Conservation (phyloP, 2,888 invertebrate genomes). For the Orthosia cruda region DNA sequence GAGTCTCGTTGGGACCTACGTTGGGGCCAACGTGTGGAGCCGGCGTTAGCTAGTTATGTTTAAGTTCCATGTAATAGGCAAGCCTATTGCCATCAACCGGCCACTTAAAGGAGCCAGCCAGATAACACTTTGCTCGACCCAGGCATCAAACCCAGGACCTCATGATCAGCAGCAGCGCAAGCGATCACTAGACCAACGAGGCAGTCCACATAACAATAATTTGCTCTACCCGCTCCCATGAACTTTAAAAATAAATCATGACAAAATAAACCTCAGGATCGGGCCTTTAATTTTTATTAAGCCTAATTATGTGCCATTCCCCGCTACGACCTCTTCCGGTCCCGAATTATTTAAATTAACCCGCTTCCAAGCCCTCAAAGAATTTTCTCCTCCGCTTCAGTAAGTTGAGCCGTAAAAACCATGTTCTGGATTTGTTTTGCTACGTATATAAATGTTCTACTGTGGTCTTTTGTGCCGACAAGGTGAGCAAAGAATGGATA, state of each 20-base stretch:
- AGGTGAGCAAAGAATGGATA: neutral
- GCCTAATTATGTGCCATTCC: conserved; percentile 53
- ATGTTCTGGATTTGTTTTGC: conserved; percentile 45
- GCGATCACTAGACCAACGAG: too few relatives aligned
- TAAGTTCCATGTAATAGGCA: too few relatives aligned
- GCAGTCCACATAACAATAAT: conserved; percentile 36
- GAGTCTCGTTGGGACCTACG: too few relatives aligned
- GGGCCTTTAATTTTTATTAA: conserved; percentile 54
- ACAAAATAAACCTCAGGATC: conserved; percentile 20
- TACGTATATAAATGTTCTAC: conserved; percentile 43
- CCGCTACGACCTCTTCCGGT: conserved; percentile 23
- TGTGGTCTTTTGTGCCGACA: conserved; percentile 39
- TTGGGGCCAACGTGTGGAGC: too few relatives aligned
- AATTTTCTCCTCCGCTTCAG: conserved; percentile 64
- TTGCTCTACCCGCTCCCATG: conserved; percentile 20
- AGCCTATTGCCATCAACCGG: too few relatives aligned
- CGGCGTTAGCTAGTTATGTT: too few relatives aligned
- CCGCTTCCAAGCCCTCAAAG: conserved; percentile 56
- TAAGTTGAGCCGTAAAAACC: conserved; percentile 56
- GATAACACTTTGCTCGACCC: too few relatives aligned
- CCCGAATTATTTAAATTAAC: conserved; percentile 69
- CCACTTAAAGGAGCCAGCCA: too few relatives aligned
- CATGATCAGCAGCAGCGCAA: too few relatives aligned
- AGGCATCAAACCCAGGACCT: too few relatives aligned
- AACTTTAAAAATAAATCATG: conserved; percentile 51